phyloP scores from a whole-genome alignment of 2,113 vertebrate genomes.

The Callospermophilus lateralis region DNA sequence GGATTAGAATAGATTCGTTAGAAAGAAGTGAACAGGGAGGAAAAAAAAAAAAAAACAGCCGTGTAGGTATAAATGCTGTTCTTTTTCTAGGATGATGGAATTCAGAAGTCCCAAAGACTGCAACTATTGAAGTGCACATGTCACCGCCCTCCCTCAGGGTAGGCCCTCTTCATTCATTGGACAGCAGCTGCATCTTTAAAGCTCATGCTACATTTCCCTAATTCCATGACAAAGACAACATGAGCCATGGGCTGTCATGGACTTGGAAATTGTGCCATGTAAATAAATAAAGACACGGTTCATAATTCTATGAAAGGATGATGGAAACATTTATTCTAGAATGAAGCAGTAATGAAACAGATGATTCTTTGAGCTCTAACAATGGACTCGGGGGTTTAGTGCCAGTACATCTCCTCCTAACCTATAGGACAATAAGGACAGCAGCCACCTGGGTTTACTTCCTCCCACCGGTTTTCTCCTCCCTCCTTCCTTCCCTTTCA shows the following conservation, averaged over 20 bases:
- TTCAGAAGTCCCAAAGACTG: slow-evolving; percentile 79
- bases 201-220: slow-evolving; percentile 87
- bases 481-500: not conserved
- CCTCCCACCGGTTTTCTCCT: not conserved
- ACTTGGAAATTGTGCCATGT: slow-evolving; percentile 82
- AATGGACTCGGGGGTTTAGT: slow-evolving; percentile 59
- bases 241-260: slow-evolving; percentile 84
- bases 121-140: slow-evolving; percentile 77
- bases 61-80: slow-evolving; percentile 80
- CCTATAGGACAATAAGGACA: not conserved
- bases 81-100: slow-evolving; percentile 81
- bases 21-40: slow-evolving; percentile 72
- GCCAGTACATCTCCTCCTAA: slow-evolving; percentile 63
- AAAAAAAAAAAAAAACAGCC: slow-evolving; percentile 60
- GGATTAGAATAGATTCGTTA: slow-evolving; percentile 85
- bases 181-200: slow-evolving; percentile 79
- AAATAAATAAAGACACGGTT: slow-evolving; percentile 87
- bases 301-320: slow-evolving; percentile 82
- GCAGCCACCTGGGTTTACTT: not conserved
- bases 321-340: slow-evolving; percentile 85
- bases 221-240: slow-evolving; percentile 85
- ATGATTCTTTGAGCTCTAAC: slow-evolving; percentile 72
- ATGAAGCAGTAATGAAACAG: slow-evolving; percentile 84
- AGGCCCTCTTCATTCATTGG: slow-evolving; percentile 80
- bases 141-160: slow-evolving; percentile 70